Base-by-base conservation (phyloP, 2,888 invertebrate species). In the Parelbella ahira region DNA sequence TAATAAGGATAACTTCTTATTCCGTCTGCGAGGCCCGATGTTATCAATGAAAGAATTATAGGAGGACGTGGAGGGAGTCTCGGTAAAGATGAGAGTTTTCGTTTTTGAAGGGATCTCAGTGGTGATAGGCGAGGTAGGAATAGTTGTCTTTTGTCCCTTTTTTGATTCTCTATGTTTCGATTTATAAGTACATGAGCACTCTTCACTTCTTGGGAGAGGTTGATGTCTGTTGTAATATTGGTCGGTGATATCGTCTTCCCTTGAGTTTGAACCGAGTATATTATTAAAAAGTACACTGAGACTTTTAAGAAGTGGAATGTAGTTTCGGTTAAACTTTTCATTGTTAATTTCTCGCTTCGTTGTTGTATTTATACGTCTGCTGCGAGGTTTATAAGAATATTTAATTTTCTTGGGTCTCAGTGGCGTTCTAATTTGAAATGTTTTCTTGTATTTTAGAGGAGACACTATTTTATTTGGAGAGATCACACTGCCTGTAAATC, bases 1-100 rank as follows among this genome's bases (percentile, higher is more conserved):
- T 86, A 86, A 42, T 86, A 77, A 1, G 86, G 87, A 58, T 84
- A 84, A 10, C 82, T 68, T 63, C 84, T 72, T 71, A 87, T 84
- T 47, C 72, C 66, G 68, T 87, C 79, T 44, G 87, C 77, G 19
- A 86, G 66, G 36, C 76, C 79, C 48, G 81, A 77, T 15, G 86
- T 87, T 50, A 87, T 69, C 45, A 81, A 57, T 1, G 86, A 82
- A 8, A 84, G 65, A 45, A 84, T 58, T 33, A 84, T 71, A 8
- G 86, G 83, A 13, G 63, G 72, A 41, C 70, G 68, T 30, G 83
- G 80, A 27, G 79, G 79, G 12, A 84, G 61, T 39, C 66, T 66
- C 44, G 68, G 54, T 43, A 69, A 47, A 6, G 64, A 62, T 11
- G 63, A 41, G 2, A 48, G 28, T 42, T 64, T 66, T 49, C 67